Base-by-base conservation (phyloP, 1,140 invertebrate genomes). In the Marisa cornuarietis region DNA sequence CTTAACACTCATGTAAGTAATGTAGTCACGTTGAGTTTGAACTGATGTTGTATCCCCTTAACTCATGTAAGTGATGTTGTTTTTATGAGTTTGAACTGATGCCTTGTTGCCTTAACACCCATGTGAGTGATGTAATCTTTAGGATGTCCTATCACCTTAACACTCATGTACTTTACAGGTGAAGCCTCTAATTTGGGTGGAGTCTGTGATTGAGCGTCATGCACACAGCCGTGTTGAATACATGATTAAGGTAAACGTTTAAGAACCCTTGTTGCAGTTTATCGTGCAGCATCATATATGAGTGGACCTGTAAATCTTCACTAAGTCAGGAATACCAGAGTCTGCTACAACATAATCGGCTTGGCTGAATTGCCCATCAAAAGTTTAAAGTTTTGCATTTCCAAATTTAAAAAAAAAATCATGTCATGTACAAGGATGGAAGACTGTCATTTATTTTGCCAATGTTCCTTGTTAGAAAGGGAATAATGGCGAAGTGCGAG, bases 131-230 rank as follows among this genome's bases (percentile, higher is more conserved):
- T 68, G 14, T n/a, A 58, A 6, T 42, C 31, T 42, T 42, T 42
- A 42, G 2, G 31, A 42, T 42, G 31, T 42, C 31, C 0, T 42
- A 42, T 42, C 6, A 6, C 31, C 31, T 42, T 42, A 42, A 42
- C 31, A 42, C 31, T 42, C 66, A 20, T 20, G 82, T n/a, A 58
- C 63, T 58, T 86, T 89, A 61, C 85, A 95, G 93, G 94, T 97
- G 0, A 99, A 99, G 89, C 99, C 99, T 0, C 90, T 99, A 49
- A 99, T 99, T 88, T 99, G 98, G 99, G 99, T 99, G 83, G 99
- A 99, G 90, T 99, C 98, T 49, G 98, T 99, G 2, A 99, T 99
- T 83, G 98, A 99, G 90, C 94, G 97, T n/a, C 97, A 99, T 92
- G 97, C 96, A 49, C 98, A 99, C 91, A 99, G 97, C 81, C 92